Evolutionary conservation across 2,113 vertebrate genomes (phyloP).

Genomic region (Sclerurus mexicanus): DNA sequence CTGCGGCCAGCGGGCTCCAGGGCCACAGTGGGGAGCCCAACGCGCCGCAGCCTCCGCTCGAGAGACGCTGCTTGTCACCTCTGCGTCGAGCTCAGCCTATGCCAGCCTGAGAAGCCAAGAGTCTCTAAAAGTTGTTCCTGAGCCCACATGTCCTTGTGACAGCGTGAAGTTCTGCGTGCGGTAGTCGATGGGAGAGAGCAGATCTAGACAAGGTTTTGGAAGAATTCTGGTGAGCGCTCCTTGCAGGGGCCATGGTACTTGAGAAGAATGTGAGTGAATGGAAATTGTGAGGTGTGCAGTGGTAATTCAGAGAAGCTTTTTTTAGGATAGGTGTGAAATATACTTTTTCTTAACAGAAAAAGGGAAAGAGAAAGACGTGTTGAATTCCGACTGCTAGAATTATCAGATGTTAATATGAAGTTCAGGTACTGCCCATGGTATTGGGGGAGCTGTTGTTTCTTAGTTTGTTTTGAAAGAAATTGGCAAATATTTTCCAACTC

Average conservation of each 20-base stretch:
- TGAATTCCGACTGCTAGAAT: constrained; percentile 38
- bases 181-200: constrained; percentile 5
- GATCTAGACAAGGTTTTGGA: constrained; percentile 48
- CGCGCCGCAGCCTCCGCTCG: background rate
- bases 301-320: constrained; percentile 56
- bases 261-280: constrained; percentile 54
- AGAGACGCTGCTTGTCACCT: constrained; percentile 29
- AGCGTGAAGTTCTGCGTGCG: background rate
- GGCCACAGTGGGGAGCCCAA: background rate
- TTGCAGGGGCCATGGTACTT: constrained; percentile 52
- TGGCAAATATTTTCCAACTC: background rate
- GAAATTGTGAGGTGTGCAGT: constrained; percentile 55
- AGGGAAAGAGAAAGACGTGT: background rate
- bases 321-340: constrained; percentile 20
- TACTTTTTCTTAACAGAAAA: background rate
- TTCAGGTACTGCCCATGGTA: background rate
- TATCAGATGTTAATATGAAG: constrained; percentile 1
- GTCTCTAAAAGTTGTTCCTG: constrained; percentile 22
- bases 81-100: background rate
- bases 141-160: constrained; percentile 37
- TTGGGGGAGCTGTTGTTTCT: background rate
- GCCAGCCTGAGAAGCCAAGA: constrained; percentile 38
- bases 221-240: constrained; percentile 65
- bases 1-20: background rate
- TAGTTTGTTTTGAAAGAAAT: background rate